Conservation (phyloP, 2,797 vertebrate species). For the Furcifer pardalis region DNA sequence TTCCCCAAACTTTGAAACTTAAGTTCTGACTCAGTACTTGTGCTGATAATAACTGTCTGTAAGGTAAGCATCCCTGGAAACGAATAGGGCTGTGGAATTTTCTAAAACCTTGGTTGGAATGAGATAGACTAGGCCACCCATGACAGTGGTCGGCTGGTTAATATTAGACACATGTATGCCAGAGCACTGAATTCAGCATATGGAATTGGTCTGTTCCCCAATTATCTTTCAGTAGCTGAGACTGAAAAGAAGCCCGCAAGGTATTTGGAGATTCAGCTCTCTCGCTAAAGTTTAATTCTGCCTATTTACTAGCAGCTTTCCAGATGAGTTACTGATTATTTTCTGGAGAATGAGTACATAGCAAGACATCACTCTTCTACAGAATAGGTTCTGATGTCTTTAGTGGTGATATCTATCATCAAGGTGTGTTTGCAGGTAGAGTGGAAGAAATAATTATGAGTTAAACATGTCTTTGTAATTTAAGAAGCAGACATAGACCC, state of each 20-base stretch:
- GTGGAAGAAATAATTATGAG: neutral
- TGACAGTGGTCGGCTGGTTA: neutral
- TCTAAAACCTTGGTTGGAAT: too few relatives aligned
- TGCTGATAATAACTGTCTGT: neutral
- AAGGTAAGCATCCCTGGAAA: neutral
- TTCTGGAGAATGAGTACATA: neutral
- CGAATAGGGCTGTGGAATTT: neutral
- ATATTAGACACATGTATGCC: neutral
- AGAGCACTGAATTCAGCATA: too few relatives aligned
- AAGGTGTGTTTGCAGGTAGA: neutral
- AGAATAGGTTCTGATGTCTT: neutral
- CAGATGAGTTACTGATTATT: neutral
- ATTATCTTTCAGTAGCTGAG: too few relatives aligned
- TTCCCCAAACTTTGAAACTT: neutral
- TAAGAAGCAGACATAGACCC: neutral
- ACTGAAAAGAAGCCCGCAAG: neutral
- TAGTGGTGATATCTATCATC: too few relatives aligned
- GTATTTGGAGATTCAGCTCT: neutral
- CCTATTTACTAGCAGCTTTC: neutral
- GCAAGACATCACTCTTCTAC: neutral
- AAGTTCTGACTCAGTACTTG: neutral
- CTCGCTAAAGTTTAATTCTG: neutral
- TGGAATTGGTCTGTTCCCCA: neutral
- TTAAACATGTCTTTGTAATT: neutral
- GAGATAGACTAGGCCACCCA: neutral